Base-by-base conservation (phyloP, 2,797 vertebrate species). In the Anableps anableps region DNA sequence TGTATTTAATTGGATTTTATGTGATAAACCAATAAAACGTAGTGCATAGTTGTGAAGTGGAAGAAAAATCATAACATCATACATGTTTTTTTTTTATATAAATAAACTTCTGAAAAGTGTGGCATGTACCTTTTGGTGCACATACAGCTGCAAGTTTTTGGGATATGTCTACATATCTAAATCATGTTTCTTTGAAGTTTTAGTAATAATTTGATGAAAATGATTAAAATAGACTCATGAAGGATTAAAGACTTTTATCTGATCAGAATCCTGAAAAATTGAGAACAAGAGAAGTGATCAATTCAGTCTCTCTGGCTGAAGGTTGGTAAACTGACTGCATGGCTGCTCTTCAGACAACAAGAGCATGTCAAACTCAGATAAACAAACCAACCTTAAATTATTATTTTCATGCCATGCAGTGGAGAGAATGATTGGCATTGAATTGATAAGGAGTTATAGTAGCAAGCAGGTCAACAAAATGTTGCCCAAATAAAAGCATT, bases 291-390 rank as follows among this genome's bases (percentile, higher is more conserved):
- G 23, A 43, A 43, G 23, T 71, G 31, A 72, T 78, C 75, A 1
- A 53, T 73, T 41, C 41, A 77, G 53, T 73, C 34, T 47, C 36
- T 53, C n/a, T 60, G 51, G 58, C 31, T 81, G 60, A 83, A 62
- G 47, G 60, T 62, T 13, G 23, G 10, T 55, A 38, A 68, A 41
- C 36, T 68, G 36, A 68, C 31, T 51, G 29, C 31, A 55, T 21
- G 9, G 50, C 19, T 6, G 50, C 50, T 53, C 50, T 53, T 21
- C 50, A 53, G 48, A 58, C 53, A 43, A 13, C 26, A 17, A 45
- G 34, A 73, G 41, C 7, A 75, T 50, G 41, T 48, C 1, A 74
- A 50, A 74, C n/a, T 70, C 21, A 43, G 41, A 53, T 53, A 55
- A 55, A 10, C 53, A 55, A 55, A 23, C 21, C 23, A 53, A 53